phyloP scores from a whole-genome alignment of 35 echinoderm and acorn worm species.

The Anneissia japonica region DNA sequence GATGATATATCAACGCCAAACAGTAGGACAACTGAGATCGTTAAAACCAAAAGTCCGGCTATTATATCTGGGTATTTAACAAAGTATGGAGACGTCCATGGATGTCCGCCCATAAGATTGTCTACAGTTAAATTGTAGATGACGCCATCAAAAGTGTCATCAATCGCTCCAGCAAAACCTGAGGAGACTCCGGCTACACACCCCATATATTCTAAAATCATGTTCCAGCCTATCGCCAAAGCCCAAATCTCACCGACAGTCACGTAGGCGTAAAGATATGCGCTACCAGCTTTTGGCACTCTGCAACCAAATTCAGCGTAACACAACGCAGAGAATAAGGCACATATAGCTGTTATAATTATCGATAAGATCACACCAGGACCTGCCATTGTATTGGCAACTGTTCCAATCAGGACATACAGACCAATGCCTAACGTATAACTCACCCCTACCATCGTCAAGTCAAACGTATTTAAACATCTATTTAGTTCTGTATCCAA shows the following conservation, averaged over 20 bases:
- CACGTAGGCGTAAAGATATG: background rate
- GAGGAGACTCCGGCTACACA: background rate
- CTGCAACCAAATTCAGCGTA: background rate
- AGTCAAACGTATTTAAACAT: background rate
- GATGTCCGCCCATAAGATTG: background rate
- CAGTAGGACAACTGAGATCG: background rate
- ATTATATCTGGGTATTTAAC: constrained; percentile 23
- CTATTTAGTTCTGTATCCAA: background rate
- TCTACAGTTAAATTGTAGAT: constrained; percentile 13
- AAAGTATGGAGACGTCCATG: constrained; percentile 10
- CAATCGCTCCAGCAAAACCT: constrained; percentile 19
- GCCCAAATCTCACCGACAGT: constrained; percentile 3
- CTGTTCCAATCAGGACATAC: background rate
- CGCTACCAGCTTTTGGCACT: background rate
- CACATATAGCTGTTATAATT: background rate
- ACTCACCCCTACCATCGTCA: background rate
- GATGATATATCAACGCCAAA: constrained; percentile 16
- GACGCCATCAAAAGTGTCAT: constrained; percentile 4
- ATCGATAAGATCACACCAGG: background rate
- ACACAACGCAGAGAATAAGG: background rate
- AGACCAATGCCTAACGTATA: background rate
- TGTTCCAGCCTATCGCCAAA: background rate
- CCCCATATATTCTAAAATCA: background rate
- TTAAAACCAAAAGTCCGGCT: constrained; percentile 9
- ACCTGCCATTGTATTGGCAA: background rate